Evolutionary conservation across 2,113 vertebrate species (phyloP).

Genomic region (Thalassoma bifasciatum): DNA sequence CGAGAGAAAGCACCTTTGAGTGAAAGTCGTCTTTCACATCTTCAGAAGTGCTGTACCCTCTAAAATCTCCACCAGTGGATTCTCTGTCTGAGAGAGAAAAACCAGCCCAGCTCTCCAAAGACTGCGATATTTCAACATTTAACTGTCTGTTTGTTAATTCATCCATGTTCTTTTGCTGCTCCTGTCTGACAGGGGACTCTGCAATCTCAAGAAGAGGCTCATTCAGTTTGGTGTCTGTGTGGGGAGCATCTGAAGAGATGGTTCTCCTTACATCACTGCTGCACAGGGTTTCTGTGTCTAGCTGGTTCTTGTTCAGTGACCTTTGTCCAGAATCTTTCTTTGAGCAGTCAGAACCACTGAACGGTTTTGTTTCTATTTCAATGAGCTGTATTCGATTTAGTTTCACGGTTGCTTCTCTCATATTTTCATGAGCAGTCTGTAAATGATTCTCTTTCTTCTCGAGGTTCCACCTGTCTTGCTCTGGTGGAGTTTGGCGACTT

Average conservation of each 20-base stretch:
- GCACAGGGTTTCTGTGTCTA: neutral
- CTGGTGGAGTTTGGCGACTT: neutral
- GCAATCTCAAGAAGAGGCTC: slow-evolving; percentile 1
- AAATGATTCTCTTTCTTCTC: slow-evolving; percentile 11
- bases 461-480: slow-evolving; percentile 11
- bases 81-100: slow-evolving; percentile 9
- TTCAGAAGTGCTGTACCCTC: slow-evolving; percentile 10
- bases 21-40: neutral
- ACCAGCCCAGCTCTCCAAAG: slow-evolving; percentile 24
- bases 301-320: neutral
- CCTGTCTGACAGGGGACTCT: neutral
- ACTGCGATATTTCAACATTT: slow-evolving; percentile 2
- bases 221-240: neutral
- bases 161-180: slow-evolving; percentile 1
- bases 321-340: slow-evolving; percentile 1
- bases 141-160: neutral
- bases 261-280: slow-evolving; percentile 5
- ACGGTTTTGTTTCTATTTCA: slow-evolving; percentile 33
- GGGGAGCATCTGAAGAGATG: neutral
- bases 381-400: slow-evolving; percentile 45
- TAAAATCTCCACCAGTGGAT: slow-evolving; percentile 18
- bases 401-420: slow-evolving; percentile 27
- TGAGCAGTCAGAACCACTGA: slow-evolving; percentile 2
- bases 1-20: neutral
- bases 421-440: neutral